phyloP scores from a whole-genome alignment of 2,113 vertebrate species.

The Emydocephalus ijimae region DNA sequence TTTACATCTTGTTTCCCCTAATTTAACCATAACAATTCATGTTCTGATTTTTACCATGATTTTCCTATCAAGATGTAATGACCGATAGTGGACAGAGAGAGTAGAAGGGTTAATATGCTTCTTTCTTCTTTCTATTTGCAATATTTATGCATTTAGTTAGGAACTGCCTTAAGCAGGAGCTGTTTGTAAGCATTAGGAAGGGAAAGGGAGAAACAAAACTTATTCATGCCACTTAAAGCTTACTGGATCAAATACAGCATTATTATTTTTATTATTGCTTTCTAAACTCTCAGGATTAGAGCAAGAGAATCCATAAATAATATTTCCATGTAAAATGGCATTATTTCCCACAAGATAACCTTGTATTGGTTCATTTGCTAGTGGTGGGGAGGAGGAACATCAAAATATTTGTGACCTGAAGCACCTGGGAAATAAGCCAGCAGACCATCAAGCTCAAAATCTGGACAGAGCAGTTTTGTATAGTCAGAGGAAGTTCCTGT shows the following conservation, averaged over 20 bases:
- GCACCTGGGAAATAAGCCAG: not conserved
- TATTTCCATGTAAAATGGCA: not conserved
- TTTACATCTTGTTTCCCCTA: slow-evolving; percentile 19
- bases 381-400: not conserved
- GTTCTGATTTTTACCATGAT: slow-evolving; percentile 6
- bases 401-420: not conserved
- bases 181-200: not conserved
- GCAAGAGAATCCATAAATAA: not conserved
- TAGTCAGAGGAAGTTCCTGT: not conserved
- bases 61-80: slow-evolving; percentile 7
- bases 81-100: slow-evolving; percentile 6
- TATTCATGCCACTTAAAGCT: not conserved
- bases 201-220: not conserved
- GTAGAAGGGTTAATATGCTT: not conserved
- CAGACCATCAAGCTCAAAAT: too few species aligned
- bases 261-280: not conserved
- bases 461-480: not conserved
- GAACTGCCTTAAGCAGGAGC: not conserved
- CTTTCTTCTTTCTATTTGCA: not conserved
- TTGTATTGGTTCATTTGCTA: not conserved
- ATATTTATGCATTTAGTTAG: not conserved
- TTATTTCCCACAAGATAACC: not conserved
- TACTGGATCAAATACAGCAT: not conserved
- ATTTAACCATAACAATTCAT: slow-evolving; percentile 44
- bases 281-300: not conserved